A percentile compares a stretch with the other conserved stretches of the same genome.
These are phyloP conservation scores for Platycheirus rosarum DNA, from an alignment of 2,888 invertebrate species.

Conservation along the genomic window DNA sequence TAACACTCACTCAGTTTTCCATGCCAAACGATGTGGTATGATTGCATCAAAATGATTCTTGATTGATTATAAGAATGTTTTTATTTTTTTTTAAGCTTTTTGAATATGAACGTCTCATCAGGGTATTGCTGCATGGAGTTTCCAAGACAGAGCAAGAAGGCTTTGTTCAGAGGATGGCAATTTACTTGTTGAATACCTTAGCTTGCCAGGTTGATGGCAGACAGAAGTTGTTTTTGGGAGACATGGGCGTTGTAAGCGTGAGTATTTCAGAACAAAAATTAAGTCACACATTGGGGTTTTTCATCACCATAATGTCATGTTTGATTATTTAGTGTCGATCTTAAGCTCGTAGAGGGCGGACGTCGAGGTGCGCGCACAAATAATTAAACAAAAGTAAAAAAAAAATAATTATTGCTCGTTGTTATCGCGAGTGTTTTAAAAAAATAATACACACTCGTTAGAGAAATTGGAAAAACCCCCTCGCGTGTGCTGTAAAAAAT, in stretches of 20 bases:
- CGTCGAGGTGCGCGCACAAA: no score
- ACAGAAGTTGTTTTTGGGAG: slow-evolving; percentile 95
- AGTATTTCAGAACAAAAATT: slow-evolving; percentile 77
- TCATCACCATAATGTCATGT: no score
- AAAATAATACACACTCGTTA: no score
- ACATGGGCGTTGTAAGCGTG: slow-evolving; percentile 93
- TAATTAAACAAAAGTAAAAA: no score
- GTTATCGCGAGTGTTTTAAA: no score
- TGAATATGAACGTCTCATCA: slow-evolving; percentile 93
- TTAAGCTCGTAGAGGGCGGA: no score
- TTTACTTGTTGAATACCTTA: slow-evolving; percentile 96
- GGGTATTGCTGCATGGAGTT: slow-evolving; percentile 91
- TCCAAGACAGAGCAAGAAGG: slow-evolving; percentile 92
- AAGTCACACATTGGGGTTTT: no score
- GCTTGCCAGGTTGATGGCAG: slow-evolving; percentile 98
- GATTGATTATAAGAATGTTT: background rate
- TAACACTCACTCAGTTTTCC: slow-evolving; percentile 96
- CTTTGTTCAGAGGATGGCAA: slow-evolving; percentile 96
- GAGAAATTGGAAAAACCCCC: no score
- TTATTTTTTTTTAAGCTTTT: slow-evolving; percentile 87
- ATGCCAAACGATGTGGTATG: slow-evolving; percentile 96
- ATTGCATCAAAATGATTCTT: background rate
- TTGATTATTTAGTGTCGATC: no score
- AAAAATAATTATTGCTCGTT: no score
- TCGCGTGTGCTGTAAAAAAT: no score